Percentiles rank a stretch among this genome's conserved stretches.
Conservation (phyloP, 1,140 invertebrate genomes). For the Epicauta chinensis region DNA sequence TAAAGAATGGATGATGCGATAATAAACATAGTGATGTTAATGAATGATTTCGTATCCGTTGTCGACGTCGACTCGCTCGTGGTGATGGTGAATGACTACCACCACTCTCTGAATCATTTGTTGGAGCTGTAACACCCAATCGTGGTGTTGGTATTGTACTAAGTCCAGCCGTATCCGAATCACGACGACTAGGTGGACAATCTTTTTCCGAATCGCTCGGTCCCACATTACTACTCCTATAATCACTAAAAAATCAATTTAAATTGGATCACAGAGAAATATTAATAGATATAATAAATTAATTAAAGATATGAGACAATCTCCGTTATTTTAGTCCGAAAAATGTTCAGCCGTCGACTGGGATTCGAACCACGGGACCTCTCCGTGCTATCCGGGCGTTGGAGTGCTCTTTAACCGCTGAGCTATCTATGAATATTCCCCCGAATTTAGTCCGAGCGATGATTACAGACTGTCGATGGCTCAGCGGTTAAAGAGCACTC, state of each 20-base stretch:
- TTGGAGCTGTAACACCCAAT: conserved; percentile 59
- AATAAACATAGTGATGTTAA: conserved; percentile 95
- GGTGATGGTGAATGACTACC: conserved; percentile 82
- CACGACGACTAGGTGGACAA: conserved; percentile 58
- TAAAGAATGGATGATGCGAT: conserved; percentile 98
- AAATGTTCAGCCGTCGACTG: too few relatives aligned
- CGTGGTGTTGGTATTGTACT: conserved; percentile 42
- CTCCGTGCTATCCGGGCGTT: too few relatives aligned
- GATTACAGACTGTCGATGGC: too few relatives aligned
- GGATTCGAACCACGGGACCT: too few relatives aligned
- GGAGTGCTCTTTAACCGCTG: too few relatives aligned
- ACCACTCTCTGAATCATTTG: conserved; percentile 78
- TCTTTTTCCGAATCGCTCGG: conserved; percentile 84
- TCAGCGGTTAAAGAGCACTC: too few relatives aligned
- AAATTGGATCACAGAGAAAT: conserved; percentile 43
- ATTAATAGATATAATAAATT: conserved; percentile 8
- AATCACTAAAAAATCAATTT: too few relatives aligned
- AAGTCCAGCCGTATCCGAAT: conserved; percentile 51
- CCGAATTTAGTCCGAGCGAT: too few relatives aligned
- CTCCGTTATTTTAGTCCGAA: too few relatives aligned
- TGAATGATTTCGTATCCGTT: conserved; percentile 80
- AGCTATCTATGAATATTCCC: too few relatives aligned
- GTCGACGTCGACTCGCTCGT: conserved; percentile 70
- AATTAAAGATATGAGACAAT: too few relatives aligned
- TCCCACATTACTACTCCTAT: conserved; percentile 80